phyloP scores from a whole-genome alignment of 2,797 vertebrate species.

The Anguilla anguilla region DNA sequence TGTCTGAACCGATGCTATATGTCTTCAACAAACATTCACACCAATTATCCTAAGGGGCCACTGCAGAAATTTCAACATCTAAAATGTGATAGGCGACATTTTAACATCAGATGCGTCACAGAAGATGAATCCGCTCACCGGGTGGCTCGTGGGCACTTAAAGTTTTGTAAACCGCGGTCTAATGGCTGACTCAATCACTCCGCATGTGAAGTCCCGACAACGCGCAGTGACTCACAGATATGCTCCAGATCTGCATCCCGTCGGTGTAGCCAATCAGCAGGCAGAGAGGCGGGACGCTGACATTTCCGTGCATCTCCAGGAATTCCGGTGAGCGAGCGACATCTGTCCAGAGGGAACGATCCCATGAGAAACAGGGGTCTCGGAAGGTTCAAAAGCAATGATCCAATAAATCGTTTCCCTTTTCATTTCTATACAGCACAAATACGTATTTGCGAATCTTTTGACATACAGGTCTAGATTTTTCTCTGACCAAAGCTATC shows the following conservation, averaged over 20 bases:
- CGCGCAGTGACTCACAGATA: slow-evolving; percentile 83
- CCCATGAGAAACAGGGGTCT: background rate
- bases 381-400: background rate
- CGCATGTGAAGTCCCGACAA: background rate
- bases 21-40: background rate
- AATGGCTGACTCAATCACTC: background rate
- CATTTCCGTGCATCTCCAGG: slow-evolving; percentile 87
- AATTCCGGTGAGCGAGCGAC: slow-evolving; percentile 88
- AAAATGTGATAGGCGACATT: background rate
- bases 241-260: slow-evolving; percentile 95
- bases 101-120: background rate
- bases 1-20: background rate
- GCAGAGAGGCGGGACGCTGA: slow-evolving; percentile 87
- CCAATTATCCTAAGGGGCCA: background rate
- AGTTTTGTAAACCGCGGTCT: background rate
- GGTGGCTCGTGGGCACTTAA: background rate
- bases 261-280: slow-evolving; percentile 92
- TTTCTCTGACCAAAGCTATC: too few species aligned
- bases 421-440: too few species aligned
- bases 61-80: background rate
- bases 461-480: too few species aligned
- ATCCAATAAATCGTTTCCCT: background rate
- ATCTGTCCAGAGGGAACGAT: slow-evolving; percentile 68
- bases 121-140: background rate
- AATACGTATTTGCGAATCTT: too few species aligned